Evolutionary conservation across 2,113 vertebrate genomes (phyloP), one percentile per base, ranked within the genome.

Genomic region (Oncorhynchus masou): DNA sequence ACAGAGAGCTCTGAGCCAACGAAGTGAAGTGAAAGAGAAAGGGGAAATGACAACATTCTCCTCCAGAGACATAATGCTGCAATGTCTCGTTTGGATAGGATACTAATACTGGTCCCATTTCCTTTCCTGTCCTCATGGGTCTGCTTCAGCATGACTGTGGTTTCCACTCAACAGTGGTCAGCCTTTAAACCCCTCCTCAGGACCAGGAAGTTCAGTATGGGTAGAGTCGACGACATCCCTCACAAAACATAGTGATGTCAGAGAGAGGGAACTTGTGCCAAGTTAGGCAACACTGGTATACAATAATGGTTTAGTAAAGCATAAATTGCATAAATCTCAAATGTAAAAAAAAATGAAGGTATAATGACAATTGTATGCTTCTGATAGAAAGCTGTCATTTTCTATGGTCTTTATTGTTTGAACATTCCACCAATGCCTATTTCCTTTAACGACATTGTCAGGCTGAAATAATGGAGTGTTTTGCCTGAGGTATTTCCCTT

Each of bases 121-220:
- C 31, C 31, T 68, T 31, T 2, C 5, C 67, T 68, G 27, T 75
- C 69, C 62, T 12, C 39, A 72, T 25, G 65, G 51, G 51, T 54
- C 25, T 82, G 54, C 75, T 75, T 82, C 79, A 85, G 82, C 73
- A 79, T 81, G 72, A 79, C 39, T 74, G 48, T 62, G 20, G 81
- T 68, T 74, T 74, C 71, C 77, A 74, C 74, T 51, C 57, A 5
- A 64, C 71, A 73, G 73, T 71, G 77, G 67, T 49, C 71, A 74
- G 60, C 70, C 77, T 87, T 86, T 88, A 81, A 84, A 74, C 80
- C 71, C 77, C 83, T 74, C 80, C 80, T 78, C 9, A 83, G 81
- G 77, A 74, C 81, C 64, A 85, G 84, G 78, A 89, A 81, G 80
- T 82, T 77, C 71, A 79, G 16, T 34, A 39, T 22, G 51, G 73